phyloP scores from a whole-genome alignment of 2,797 vertebrate species.

The Enteromius viviparus region DNA sequence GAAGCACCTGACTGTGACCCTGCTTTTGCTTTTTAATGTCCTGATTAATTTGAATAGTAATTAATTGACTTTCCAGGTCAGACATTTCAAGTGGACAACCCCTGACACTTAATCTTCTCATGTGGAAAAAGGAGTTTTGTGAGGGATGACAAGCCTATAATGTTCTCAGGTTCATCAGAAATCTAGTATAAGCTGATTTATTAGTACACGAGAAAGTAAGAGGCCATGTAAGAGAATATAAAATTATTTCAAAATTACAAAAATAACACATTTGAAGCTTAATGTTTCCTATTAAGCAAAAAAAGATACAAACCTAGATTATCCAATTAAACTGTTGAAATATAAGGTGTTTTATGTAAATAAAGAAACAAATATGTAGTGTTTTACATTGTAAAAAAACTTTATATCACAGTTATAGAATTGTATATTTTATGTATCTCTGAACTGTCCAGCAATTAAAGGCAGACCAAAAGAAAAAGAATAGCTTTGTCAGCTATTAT shows the following conservation, averaged over 20 bases:
- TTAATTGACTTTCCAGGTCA: conserved; percentile 50
- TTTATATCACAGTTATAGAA: background rate
- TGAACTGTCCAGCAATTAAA: background rate
- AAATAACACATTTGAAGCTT: background rate
- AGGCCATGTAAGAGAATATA: background rate
- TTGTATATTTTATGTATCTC: background rate
- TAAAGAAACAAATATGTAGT: background rate
- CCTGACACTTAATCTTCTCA: conserved; percentile 43
- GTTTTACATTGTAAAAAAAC: background rate
- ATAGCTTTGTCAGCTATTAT: background rate
- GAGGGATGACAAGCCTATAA: conserved; percentile 44
- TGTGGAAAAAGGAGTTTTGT: conserved; percentile 35
- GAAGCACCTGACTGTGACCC: conserved; percentile 77
- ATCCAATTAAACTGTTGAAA: background rate
- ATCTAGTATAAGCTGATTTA: conserved; percentile 34
- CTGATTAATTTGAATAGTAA: conserved; percentile 83
- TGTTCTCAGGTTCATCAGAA: conserved; percentile 36
- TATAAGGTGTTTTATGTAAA: background rate
- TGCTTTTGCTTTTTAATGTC: conserved; percentile 83
- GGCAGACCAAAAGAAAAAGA: background rate
- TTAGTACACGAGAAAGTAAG: background rate
- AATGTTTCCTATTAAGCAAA: background rate
- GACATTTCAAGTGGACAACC: conserved; percentile 46
- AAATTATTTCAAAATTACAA: background rate
- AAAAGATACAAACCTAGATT: background rate